These are phyloP conservation scores for Drosophila multiciliata DNA, from an alignment of 2,888 invertebrate genomes.

Conservation along the genomic window DNA sequence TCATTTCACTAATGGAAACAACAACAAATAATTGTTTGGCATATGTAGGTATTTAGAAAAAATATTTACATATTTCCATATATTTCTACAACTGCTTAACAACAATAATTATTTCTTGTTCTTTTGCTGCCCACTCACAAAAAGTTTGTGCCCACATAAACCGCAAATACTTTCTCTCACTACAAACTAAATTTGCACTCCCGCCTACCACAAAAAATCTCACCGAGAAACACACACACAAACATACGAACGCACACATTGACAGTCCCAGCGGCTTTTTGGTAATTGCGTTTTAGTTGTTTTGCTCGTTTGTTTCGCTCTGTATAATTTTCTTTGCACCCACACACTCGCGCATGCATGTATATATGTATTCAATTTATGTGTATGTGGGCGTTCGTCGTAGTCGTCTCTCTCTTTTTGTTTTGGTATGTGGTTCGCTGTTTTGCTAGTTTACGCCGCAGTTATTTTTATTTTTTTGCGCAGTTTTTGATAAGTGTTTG, in stretches of 20 bases:
- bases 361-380: background rate
- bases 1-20: constrained; percentile 26
- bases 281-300: constrained; percentile 76
- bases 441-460: constrained; percentile 50
- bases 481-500: constrained; percentile 34
- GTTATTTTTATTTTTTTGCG: constrained; percentile 30
- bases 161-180: constrained; percentile 35
- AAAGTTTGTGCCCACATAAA: background rate
- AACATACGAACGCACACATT: constrained; percentile 14
- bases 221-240: constrained; percentile 1
- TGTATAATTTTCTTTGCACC: constrained; percentile 49
- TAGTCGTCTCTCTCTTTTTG: constrained; percentile 40
- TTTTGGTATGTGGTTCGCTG: constrained; percentile 67
- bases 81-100: constrained; percentile 8
- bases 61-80: constrained; percentile 16
- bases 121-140: constrained; percentile 15
- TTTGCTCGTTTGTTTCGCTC: constrained; percentile 75
- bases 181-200: constrained; percentile 12
- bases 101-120: constrained; percentile 6
- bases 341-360: background rate
- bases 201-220: constrained; percentile 15
- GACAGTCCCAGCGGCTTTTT: constrained; percentile 24
- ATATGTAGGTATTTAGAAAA: constrained; percentile 8
- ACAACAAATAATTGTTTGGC: constrained; percentile 28
- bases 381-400: constrained; percentile 14